Evolutionary conservation across 2,113 vertebrate genomes (phyloP).

Genomic region (Aptenodytes forsteri): DNA sequence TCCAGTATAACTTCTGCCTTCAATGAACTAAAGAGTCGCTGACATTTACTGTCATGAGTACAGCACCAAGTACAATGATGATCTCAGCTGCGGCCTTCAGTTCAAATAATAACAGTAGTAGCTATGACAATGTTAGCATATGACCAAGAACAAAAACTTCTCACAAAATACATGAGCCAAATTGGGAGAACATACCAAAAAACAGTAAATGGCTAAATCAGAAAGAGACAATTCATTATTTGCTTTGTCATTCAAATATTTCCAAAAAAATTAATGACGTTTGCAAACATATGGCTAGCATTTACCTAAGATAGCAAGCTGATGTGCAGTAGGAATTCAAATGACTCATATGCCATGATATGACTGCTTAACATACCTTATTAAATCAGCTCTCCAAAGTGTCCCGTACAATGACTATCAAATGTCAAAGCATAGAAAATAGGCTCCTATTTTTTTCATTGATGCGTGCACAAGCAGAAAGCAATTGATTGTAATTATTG

Average conservation of each 20-base stretch:
- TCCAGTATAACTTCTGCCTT: background rate
- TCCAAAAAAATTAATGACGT: background rate
- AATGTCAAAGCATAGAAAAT: slow-evolving; percentile 43
- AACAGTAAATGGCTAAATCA: background rate
- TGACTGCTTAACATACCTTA: background rate
- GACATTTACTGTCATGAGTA: background rate
- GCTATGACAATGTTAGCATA: background rate
- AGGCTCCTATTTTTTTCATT: background rate
- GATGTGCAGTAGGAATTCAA: slow-evolving; percentile 24
- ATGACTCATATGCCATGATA: slow-evolving; percentile 18
- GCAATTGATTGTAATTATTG: background rate
- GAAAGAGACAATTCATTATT: background rate
- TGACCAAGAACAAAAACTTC: slow-evolving; percentile 4
- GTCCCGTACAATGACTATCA: slow-evolving; percentile 7
- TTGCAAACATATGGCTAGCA: background rate
- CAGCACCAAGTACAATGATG: background rate
- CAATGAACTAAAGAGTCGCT: background rate
- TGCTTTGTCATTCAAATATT: slow-evolving; percentile 15
- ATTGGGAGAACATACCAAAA: background rate
- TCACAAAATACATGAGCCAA: background rate
- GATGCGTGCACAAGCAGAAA: background rate
- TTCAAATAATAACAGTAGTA: slow-evolving; percentile 30
- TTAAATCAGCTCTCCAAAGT: slow-evolving; percentile 10
- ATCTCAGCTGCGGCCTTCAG: background rate
- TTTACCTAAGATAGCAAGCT: slow-evolving; percentile 34